Conservation (phyloP, 2,888 invertebrate species). For the Drosophila histrio region DNA sequence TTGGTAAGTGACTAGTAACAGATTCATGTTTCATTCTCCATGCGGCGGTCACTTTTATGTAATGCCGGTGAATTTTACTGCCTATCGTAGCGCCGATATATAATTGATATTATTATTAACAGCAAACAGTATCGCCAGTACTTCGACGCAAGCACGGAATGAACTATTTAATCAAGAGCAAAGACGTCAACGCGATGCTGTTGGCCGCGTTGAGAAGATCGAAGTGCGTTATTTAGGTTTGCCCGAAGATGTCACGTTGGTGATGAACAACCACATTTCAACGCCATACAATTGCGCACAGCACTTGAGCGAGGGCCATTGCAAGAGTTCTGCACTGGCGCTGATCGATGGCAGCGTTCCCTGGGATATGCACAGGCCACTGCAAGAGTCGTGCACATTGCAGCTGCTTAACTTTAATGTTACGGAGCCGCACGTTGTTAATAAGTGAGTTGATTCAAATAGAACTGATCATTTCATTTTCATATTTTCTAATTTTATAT, state of each 20-base stretch:
- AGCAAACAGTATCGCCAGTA: slow-evolving; percentile 35
- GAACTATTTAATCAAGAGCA: slow-evolving; percentile 91
- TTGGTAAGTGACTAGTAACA: slow-evolving; percentile 31
- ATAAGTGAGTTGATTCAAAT: slow-evolving; percentile 72
- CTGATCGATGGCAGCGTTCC: slow-evolving; percentile 90
- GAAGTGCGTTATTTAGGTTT: slow-evolving; percentile 91
- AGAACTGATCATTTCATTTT: not conserved
- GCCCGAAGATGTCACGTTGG: slow-evolving; percentile 89
- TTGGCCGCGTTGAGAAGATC: slow-evolving; percentile 96
- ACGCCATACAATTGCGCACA: slow-evolving; percentile 96
- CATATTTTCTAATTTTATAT: slow-evolving; percentile 7
- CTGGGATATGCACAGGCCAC: slow-evolving; percentile 97
- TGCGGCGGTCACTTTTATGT: slow-evolving; percentile 51
- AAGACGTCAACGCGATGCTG: slow-evolving; percentile 88
- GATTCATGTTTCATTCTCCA: not conserved
- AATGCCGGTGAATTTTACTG: slow-evolving; percentile 33
- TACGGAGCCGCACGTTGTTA: slow-evolving; percentile 83
- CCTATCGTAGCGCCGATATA: not conserved
- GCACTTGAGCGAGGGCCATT: slow-evolving; percentile 91
- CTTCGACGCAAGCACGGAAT: slow-evolving; percentile 86
- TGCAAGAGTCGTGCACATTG: slow-evolving; percentile 88
- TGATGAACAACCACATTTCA: slow-evolving; percentile 96
- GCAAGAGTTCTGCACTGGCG: slow-evolving; percentile 90
- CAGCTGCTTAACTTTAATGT: slow-evolving; percentile 85
- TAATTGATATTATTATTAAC: not conserved